These are phyloP conservation scores for Probaryconus sp. DNA, from an alignment of 1,140 invertebrate species.

Conservation along the genomic window DNA sequence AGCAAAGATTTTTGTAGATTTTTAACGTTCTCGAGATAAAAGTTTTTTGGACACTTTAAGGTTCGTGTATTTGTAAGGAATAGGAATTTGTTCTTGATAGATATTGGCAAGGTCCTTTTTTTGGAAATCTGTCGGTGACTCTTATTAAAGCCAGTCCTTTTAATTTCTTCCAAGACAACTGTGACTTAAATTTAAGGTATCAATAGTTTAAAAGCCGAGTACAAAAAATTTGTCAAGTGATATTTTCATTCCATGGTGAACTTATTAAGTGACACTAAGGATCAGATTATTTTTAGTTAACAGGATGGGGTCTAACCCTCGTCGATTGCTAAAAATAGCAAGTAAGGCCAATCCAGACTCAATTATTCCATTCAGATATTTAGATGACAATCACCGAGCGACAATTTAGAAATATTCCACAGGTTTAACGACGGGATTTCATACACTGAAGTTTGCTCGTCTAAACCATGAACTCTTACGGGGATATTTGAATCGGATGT, in stretches of 20 bases:
- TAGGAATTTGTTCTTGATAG: too few relatives aligned
- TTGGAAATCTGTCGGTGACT: too few relatives aligned
- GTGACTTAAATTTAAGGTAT: too few relatives aligned
- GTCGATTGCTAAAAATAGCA: conserved; percentile 74
- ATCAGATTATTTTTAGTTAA: conserved; percentile 76
- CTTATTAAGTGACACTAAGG: conserved; percentile 30
- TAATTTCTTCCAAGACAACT: too few relatives aligned
- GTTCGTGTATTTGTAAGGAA: too few relatives aligned
- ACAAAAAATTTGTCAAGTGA: conserved; percentile 3
- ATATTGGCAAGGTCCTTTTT: too few relatives aligned
- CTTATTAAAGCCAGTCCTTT: too few relatives aligned
- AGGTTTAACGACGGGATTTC: conserved; percentile 14
- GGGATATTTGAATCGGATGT: too few relatives aligned
- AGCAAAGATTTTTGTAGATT: too few relatives aligned
- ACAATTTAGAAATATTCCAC: conserved; percentile 77
- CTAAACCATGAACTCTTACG: too few relatives aligned
- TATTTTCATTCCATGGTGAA: conserved; percentile 31
- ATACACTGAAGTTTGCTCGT: not conserved
- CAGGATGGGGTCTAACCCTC: conserved; percentile 73
- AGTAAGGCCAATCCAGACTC: conserved; percentile 75
- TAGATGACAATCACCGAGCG: conserved; percentile 76
- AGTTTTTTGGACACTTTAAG: too few relatives aligned
- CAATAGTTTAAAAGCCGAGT: not conserved
- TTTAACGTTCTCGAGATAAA: too few relatives aligned
- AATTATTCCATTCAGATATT: conserved; percentile 78